A percentile compares a stretch with the other conserved stretches of the same genome.
These are phyloP conservation scores for Etheostoma spectabile DNA, from an alignment of 2,113 vertebrate genomes.

Conservation along the genomic window DNA sequence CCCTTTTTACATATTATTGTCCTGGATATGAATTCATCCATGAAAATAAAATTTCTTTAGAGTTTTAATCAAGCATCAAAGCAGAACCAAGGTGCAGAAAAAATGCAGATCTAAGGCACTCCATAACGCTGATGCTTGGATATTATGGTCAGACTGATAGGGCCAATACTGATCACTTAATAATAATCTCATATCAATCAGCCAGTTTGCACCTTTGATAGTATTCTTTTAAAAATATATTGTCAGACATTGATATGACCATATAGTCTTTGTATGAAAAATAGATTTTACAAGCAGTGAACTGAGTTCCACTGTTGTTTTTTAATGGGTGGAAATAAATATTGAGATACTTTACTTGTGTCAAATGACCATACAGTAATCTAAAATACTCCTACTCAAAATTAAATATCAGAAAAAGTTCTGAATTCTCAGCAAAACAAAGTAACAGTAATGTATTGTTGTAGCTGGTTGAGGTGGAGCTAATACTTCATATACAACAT, in stretches of 20 bases:
- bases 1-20: constrained; percentile 33
- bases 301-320: background rate
- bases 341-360: background rate
- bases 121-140: background rate
- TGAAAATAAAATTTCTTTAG: constrained; percentile 23
- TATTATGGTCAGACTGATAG: constrained; percentile 9
- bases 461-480: background rate
- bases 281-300: background rate
- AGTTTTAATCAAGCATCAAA: background rate
- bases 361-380: background rate
- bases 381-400: background rate
- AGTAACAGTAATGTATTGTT: background rate
- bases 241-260: background rate
- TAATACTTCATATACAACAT: background rate
- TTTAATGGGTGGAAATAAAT: background rate
- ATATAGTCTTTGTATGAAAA: background rate
- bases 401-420: background rate
- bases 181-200: background rate
- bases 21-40: constrained; percentile 19
- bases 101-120: background rate
- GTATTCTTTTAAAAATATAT: background rate
- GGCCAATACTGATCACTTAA: background rate
- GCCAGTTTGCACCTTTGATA: background rate
- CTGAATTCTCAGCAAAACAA: background rate
- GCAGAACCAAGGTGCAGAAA: background rate